Evolutionary conservation across 2,888 invertebrate species (phyloP), one percentile per base, ranked within the genome.

Genomic region (Zhuqinia jingwanae): DNA sequence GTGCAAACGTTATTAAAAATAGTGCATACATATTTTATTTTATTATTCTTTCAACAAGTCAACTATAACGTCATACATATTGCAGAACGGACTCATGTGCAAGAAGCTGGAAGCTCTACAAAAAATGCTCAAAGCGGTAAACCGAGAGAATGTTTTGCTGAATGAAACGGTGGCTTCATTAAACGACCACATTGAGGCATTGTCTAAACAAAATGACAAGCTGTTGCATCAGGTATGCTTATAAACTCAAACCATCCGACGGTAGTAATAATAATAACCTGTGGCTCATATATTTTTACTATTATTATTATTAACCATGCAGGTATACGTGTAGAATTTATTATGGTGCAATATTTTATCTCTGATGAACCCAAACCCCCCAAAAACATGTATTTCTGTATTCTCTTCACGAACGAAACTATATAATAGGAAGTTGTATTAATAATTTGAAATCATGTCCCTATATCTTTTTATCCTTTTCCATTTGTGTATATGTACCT

Each of bases 181-280:
- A 3, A 87, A 68, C 50, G 47, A 56, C 5, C 50, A 87, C 30
- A 79, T 87, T 76, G 80, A 87, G 3, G 73, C 60, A 11, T 65
- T 87, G 1, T 20, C 73, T 10, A 25, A 27, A 6, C 79, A 84
- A 53, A 87, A 87, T 53, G 87, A 87, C 17, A 80, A 84, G 53
- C 65, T 87, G 63, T 75, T 87, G 47, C 56, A 15, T 10, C 79
- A 87, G 87, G 87, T 87, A 70, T 17, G 30, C 42, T n/a, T n/a
- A n/a, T n/a, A n/a, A n/a, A n/a, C n/a, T n/a, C n/a, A n/a, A n/a
- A n/a, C n/a, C n/a, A n/a, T n/a, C n/a, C 36, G 36, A 36, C 36
- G 8, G 3, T 36, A 36, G 8, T 36, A n/a, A 65, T 42, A 17
- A 42, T 36, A 63, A 17, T 30, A 65, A 65, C 65, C 65, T 65